Percentiles rank a stretch among this genome's conserved stretches.
Evolutionary conservation across 2,797 vertebrate species (phyloP).

Genomic region (Heliangelus exortis): DNA sequence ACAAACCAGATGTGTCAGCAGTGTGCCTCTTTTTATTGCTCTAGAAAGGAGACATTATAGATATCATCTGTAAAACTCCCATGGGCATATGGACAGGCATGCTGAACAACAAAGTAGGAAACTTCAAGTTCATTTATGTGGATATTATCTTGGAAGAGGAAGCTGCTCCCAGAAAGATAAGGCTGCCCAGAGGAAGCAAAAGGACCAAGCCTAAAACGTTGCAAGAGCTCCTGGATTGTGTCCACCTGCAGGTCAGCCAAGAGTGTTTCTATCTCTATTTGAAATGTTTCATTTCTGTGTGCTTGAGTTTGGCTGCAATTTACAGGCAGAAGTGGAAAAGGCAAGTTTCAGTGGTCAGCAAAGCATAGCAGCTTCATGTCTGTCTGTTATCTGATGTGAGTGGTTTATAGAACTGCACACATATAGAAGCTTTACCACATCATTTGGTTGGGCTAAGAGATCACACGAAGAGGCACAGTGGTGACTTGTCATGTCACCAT

Average conservation of each 20-base stretch:
- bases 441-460: not conserved
- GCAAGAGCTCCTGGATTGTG: constrained; percentile 84
- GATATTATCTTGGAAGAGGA: constrained; percentile 86
- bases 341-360: not conserved
- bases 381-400: not conserved
- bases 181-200: constrained; percentile 74
- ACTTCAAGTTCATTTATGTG: constrained; percentile 97
- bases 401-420: not conserved
- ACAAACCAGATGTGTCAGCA: not conserved
- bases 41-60: constrained; percentile 93
- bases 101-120: constrained; percentile 89
- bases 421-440: not conserved
- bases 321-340: not conserved
- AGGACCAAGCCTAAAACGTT: constrained; percentile 82
- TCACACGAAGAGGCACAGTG: fast-evolving
- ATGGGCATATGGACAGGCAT: constrained; percentile 97
- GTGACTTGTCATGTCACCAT: not conserved
- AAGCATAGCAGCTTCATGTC: not conserved
- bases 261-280: not conserved
- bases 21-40: not conserved
- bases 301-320: fast-evolving
- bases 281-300: not conserved
- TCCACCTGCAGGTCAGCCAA: constrained; percentile 88
- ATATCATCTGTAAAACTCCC: constrained; percentile 90
- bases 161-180: constrained; percentile 76